Evolutionary conservation across 2,888 invertebrate genomes (phyloP), one percentile per base, ranked within the genome.

Genomic region (Saturnia japonica): DNA sequence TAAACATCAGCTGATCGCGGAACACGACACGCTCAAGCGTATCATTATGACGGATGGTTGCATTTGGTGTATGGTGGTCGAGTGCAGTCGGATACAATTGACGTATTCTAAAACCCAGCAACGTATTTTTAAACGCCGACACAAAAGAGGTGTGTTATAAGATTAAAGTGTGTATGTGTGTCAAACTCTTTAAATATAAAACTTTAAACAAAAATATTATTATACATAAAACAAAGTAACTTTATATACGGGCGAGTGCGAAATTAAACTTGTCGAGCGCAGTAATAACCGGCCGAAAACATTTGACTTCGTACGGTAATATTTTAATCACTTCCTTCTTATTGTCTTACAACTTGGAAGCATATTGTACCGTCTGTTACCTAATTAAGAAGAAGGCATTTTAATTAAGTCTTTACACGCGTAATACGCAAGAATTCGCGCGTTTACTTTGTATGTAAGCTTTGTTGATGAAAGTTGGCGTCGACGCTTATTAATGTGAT

Each of bases 291-390:
- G 72, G 73, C 70, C 68, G 69, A 72, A 74, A 76, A 75, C 74
- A 74, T 82, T 80, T 78, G 82, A 83, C 83, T 86, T 85, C 79
- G 82, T 78, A 83, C 82, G 84, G 80, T 83, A 85, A 88, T 87
- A 86, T 87, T 87, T 84, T 86, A 87, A 88, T 86, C 85, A 85
- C 83, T 84, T 82, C 82, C 81, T 79, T 79, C 82, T 81, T 83
- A 85, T 82, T 84, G 79, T 83, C 80, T 85, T 82, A 80, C 80
- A 85, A 85, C 81, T 87, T 84, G 74, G 75, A 74, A 76, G 77
- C 78, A 76, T 80, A 83, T 80, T 84, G 80, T 82, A 76, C 77
- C 77, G 77, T 78, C 79, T 78, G 77, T 77, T 77, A 76, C 77
- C 82, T 86, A 84, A 88, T 87, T 86, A 87, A 80, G 78, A 81